Evolutionary conservation across 2,888 invertebrate species (phyloP), one percentile per base, ranked within the genome.

Genomic region (Teinopalpus imperialis): DNA sequence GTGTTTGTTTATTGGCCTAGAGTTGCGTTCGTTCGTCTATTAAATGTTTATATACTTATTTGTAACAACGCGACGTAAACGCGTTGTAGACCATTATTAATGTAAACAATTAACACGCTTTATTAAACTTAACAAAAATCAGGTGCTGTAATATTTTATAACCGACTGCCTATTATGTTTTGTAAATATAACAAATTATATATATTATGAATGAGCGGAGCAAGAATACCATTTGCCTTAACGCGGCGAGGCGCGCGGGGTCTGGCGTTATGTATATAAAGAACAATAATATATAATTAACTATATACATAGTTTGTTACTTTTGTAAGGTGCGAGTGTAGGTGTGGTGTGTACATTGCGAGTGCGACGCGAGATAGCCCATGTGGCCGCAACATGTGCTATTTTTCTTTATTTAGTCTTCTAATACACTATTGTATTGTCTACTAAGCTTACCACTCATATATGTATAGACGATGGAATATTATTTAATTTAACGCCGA

Each of bases 381-480:
- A 16, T 9, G 6, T 14, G 63, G 65, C 61, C 67, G 60, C 53
- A 59, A 65, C 47, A 64, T 69, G 86, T 85, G 85, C 87, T 86
- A 80, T 79, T 81, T 77, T 60, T 74, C 70, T 77, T 76, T 82
- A 79, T 72, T 75, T 81, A 81, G 82, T 80, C 69, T 78, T 78
- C 75, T 81, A 75, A 81, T 79, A 83, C 80, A 74, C 68, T 74
- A 62, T 69, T 77, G 81, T 85, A 82, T 85, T 77, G 76, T 80
- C 81, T 72, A 76, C 78, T 87, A 85, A 87, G 83, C 82, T 83
- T 83, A 87, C 82, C 87, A 88, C 87, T 88, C 88, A 85, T 82
- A 71, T 83, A 78, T 87, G 81, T 82, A 85, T 86, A 87, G 81
- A 77, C 72, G 74, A 82, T 78, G 81, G 73, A 71, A 75, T 59